Conservation (phyloP, 1,140 invertebrate genomes). For the Drosophila novamexicana region DNA sequence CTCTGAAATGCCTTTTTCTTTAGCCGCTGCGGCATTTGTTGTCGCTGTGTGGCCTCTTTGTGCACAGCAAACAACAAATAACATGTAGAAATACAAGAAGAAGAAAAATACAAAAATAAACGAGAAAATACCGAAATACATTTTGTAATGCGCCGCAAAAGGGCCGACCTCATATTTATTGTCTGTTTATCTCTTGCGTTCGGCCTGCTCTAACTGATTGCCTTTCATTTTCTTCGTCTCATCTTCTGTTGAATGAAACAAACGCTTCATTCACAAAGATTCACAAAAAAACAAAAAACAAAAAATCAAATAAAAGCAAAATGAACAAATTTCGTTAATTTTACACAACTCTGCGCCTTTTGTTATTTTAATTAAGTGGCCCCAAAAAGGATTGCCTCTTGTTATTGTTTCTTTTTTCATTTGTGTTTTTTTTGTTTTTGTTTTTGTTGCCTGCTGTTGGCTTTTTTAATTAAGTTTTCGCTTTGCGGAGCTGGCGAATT, state of each 20-base stretch:
- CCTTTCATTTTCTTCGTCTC: constrained; percentile 51
- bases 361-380: constrained; percentile 72
- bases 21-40: constrained; percentile 29
- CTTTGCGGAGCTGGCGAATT: constrained; percentile 51
- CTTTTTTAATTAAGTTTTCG: constrained; percentile 80
- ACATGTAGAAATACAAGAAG: constrained; percentile 37
- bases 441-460: constrained; percentile 2
- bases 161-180: constrained; percentile 66
- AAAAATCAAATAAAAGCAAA: neutral
- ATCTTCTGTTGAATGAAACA: constrained; percentile 67
- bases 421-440: neutral
- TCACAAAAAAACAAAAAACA: constrained; percentile 23
- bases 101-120: constrained; percentile 7
- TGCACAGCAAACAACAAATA: constrained; percentile 44
- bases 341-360: constrained; percentile 57
- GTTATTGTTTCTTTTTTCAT: constrained; percentile 15
- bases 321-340: constrained; percentile 60
- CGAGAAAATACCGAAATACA: constrained; percentile 41
- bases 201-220: constrained; percentile 19
- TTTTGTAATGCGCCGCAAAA: constrained; percentile 54
- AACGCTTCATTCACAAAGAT: constrained; percentile 70
- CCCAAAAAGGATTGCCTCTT: constrained; percentile 64
- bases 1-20: constrained; percentile 40
- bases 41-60: constrained; percentile 74
- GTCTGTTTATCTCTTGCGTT: constrained; percentile 71